These are phyloP conservation scores for Himalopsyche kuldschensis DNA, from an alignment of 2,888 invertebrate genomes.

Conservation along the genomic window DNA sequence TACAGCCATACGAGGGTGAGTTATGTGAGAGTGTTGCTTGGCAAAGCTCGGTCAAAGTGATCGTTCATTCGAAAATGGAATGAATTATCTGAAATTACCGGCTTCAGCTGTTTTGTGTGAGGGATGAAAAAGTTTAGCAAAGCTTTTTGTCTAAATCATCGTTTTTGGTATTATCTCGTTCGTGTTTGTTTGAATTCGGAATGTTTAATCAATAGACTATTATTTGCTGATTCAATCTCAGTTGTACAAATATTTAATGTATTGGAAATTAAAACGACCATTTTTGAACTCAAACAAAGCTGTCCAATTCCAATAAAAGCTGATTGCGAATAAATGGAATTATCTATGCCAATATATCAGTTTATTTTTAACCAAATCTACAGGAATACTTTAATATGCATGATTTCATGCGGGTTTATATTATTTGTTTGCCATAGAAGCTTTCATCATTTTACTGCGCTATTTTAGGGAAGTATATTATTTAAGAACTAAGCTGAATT, in stretches of 20 bases:
- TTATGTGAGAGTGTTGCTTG: not conserved
- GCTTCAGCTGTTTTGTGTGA: slow-evolving; percentile 3
- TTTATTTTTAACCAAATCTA: too few species aligned
- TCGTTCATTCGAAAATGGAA: not conserved
- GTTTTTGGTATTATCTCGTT: not conserved
- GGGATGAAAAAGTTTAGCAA: not conserved
- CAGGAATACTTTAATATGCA: too few species aligned
- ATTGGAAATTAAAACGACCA: not conserved
- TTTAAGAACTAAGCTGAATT: too few species aligned
- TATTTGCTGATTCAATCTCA: not conserved
- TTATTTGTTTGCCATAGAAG: too few species aligned
- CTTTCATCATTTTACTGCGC: too few species aligned
- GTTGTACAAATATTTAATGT: not conserved
- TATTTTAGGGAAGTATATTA: too few species aligned
- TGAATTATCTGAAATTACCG: not conserved
- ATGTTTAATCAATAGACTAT: slow-evolving; percentile 1
- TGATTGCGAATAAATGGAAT: too few species aligned
- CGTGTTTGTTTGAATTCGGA: not conserved
- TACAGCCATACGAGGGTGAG: not conserved
- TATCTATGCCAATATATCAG: too few species aligned
- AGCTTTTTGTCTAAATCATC: slow-evolving; percentile 1
- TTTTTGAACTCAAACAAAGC: not conserved
- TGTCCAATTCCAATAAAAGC: not conserved
- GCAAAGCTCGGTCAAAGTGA: not conserved
- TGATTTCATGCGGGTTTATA: too few species aligned